A percentile compares a stretch with the other conserved stretches of the same genome.
phyloP scores from a whole-genome alignment of 2,888 invertebrate genomes.

The Cremastinae sp. region DNA sequence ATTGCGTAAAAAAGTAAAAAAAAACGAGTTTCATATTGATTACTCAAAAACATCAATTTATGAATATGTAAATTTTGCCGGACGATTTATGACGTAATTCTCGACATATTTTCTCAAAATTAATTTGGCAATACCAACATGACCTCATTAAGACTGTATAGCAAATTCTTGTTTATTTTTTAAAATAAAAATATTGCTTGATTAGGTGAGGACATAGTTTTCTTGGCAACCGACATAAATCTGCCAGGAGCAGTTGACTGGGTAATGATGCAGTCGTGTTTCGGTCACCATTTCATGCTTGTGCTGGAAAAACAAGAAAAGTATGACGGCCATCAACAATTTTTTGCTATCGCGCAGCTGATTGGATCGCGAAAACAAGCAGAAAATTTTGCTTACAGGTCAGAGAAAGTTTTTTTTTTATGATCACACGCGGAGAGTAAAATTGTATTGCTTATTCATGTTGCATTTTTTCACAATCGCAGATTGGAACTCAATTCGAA shows the following conservation, averaged over 20 bases:
- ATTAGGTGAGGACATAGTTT: constrained; percentile 98
- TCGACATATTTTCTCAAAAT: too few relatives aligned
- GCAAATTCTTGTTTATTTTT: too few relatives aligned
- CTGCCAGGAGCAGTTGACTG: constrained; percentile 99
- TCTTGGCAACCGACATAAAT: constrained; percentile 99
- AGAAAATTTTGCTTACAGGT: constrained; percentile 98
- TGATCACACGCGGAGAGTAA: too few relatives aligned
- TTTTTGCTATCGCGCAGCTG: constrained; percentile 98
- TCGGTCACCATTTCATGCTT: constrained; percentile 99
- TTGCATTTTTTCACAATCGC: constrained; percentile 25
- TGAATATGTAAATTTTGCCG: too few relatives aligned
- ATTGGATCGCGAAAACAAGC: constrained; percentile 99
- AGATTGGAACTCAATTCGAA: constrained; percentile 98
- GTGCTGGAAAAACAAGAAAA: constrained; percentile 99
- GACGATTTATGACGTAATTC: too few relatives aligned
- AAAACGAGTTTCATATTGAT: too few relatives aligned
- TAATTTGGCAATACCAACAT: too few relatives aligned
- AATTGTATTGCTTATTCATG: neutral
- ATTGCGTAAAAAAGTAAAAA: too few relatives aligned
- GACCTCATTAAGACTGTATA: too few relatives aligned
- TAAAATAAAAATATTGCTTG: neutral
- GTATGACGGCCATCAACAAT: constrained; percentile 97
- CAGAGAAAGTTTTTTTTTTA: constrained; percentile 52
- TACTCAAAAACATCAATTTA: too few relatives aligned
- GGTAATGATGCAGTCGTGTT: constrained; percentile 99